Evolutionary conservation across 2,888 invertebrate species (phyloP), one percentile per base, ranked within the genome.

Genomic region (Mycalesis mineus): DNA sequence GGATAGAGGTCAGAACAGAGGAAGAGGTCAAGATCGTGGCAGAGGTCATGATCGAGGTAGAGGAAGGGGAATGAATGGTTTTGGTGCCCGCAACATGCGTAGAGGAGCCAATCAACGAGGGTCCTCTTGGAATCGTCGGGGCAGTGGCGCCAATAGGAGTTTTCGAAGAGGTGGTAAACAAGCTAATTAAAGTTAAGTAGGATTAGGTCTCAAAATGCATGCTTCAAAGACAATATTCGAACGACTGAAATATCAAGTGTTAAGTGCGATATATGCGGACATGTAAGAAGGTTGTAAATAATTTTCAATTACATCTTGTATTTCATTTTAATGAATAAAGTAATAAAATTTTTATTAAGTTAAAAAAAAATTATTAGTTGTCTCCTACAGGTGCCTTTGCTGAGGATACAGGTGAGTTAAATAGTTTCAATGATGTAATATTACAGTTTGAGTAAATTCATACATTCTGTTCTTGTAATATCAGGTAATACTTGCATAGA

Each of bases 261-360:
- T 72, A 73, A 75, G 84, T 85, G 84, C 80, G 78, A 80, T 15
- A 70, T 76, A 80, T 84, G 80, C 75, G 73, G 74, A 70, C 71
- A 70, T 77, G 77, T 72, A 71, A 74, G 77, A 76, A 80, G 78
- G 83, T 84, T 88, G 88, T 88, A 88, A 68, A 88, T 86, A 87
- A 76, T 82, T 82, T 80, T 75, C 75, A 72, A 77, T 84, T 82
- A 82, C 79, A 76, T 80, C 85, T 82, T 85, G 75, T 83, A 78
- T 77, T 81, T 80, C 80, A 78, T 75, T 80, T 80, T 72, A 65
- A 69, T 81, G 80, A 77, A 73, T 81, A 72, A 79, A 55, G 68
- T 78, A 85, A 84, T 86, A 83, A n/a, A 83, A 78, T 74, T 75
- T 77, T 73, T 79, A 78, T 80, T 82, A 80, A 77, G 78, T 78